Evolutionary conservation across 2,113 vertebrate genomes (phyloP).

Genomic region (Lipophrys pholis): DNA sequence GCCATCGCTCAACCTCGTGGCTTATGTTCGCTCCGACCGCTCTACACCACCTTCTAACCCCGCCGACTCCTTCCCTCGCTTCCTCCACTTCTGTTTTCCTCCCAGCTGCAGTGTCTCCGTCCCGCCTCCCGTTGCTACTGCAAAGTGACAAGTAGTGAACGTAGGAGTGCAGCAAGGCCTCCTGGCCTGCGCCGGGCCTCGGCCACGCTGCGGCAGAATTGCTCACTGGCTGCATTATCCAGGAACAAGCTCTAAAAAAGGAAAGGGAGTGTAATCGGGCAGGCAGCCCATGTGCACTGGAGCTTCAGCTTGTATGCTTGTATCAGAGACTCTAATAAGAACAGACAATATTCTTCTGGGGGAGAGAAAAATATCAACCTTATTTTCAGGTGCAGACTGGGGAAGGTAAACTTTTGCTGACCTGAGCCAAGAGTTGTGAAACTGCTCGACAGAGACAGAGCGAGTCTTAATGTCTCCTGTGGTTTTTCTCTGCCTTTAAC

Average conservation of each 20-base stretch:
- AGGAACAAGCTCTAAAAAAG: conserved; percentile 63
- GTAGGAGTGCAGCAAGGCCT: conserved; percentile 27
- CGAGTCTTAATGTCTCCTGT: conserved; percentile 42
- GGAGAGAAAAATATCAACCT: conserved; percentile 53
- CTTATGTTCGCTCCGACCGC: no score
- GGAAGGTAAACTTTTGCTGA: conserved; percentile 62
- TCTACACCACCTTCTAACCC: conserved; percentile 23
- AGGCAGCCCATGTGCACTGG: conserved; percentile 55
- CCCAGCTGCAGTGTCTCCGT: conserved; percentile 22
- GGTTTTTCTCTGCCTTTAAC: conserved; percentile 22
- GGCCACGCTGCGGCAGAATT: conserved; percentile 50
- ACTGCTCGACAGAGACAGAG: conserved; percentile 45
- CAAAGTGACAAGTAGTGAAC: conserved; percentile 48
- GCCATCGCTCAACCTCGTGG: neutral
- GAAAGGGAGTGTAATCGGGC: conserved; percentile 63
- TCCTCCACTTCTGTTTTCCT: conserved; percentile 17
- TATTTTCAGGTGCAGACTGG: conserved; percentile 55
- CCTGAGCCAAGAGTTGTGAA: conserved; percentile 50
- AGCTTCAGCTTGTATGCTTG: conserved; percentile 53
- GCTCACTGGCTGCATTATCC: conserved; percentile 75
- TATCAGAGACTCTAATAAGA: conserved; percentile 74
- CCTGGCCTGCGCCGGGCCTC: conserved; percentile 54
- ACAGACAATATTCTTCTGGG: conserved; percentile 69
- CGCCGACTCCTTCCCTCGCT: conserved; percentile 15
- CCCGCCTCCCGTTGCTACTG: conserved; percentile 18